These are phyloP conservation scores for Pyrochroa serraticornis DNA, from an alignment of 2,888 invertebrate genomes.

Conservation along the genomic window DNA sequence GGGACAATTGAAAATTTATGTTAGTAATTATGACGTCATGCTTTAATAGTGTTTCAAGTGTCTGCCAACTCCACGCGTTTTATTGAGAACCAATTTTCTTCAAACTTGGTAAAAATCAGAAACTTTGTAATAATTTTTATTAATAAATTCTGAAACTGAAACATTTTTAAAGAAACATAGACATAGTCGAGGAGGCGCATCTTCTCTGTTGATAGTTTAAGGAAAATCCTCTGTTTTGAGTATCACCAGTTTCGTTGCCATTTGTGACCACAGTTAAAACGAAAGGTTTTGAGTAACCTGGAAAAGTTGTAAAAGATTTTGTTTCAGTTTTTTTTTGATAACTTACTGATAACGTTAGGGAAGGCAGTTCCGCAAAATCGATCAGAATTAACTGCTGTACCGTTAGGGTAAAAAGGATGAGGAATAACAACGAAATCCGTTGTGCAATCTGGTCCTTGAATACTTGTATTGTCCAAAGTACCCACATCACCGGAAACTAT, in stretches of 20 bases:
- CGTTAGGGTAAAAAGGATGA: conserved; percentile 62
- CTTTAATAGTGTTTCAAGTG: no score
- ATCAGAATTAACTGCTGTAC: conserved; percentile 62
- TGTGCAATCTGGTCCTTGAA: conserved; percentile 66
- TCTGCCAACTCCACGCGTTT: no score
- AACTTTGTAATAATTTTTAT: no score
- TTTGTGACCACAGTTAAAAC: conserved; percentile 45
- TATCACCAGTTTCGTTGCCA: conserved; percentile 40
- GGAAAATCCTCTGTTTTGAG: conserved; percentile 44
- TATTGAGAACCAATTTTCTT: no score
- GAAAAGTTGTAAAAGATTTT: conserved; percentile 37
- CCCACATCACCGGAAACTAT: conserved; percentile 74
- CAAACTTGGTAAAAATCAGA: no score
- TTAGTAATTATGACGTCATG: no score
- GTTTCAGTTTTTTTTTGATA: background rate
- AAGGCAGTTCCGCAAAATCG: conserved; percentile 80
- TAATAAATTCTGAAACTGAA: no score
- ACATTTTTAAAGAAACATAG: no score
- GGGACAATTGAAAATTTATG: no score
- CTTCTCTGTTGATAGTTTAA: conserved; percentile 33
- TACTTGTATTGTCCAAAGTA: conserved; percentile 63
- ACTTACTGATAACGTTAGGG: conserved; percentile 68
- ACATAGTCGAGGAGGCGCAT: no score
- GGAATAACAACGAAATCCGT: conserved; percentile 80
- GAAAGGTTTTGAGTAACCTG: conserved; percentile 40